Percentiles rank a stretch among this genome's conserved stretches.
Conservation (phyloP, 2,113 vertebrate genomes). For the Neolamprologus longior region DNA sequence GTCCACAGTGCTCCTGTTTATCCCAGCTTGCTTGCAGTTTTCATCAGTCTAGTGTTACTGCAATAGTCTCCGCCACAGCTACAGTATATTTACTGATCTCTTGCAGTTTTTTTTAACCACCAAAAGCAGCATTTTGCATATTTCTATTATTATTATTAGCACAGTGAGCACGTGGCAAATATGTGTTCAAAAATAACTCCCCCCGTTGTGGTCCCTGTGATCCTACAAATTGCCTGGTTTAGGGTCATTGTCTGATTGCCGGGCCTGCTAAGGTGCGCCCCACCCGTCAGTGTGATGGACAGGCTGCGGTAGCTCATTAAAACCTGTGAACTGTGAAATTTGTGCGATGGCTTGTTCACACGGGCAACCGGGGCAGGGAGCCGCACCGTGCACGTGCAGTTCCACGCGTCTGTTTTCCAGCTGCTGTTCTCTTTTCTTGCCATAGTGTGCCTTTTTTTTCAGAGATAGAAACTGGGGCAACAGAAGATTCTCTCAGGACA, state of each 20-base stretch:
- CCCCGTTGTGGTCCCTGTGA: background rate
- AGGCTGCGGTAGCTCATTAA: conserved; percentile 55
- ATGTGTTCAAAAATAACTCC: conserved; percentile 24
- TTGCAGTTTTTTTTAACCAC: background rate
- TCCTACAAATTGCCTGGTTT: background rate
- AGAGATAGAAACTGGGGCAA: conserved; percentile 52
- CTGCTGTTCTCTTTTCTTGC: conserved; percentile 41
- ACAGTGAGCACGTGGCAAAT: conserved; percentile 1
- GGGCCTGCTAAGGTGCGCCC: conserved; percentile 18
- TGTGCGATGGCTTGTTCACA: conserved; percentile 6
- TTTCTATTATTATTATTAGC: background rate
- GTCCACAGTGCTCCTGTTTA: conserved; percentile 2
- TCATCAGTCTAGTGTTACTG: background rate
- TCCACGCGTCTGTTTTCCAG: conserved; percentile 39
- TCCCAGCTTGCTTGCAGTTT: background rate
- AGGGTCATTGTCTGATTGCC: background rate
- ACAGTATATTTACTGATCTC: background rate
- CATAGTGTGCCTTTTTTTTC: conserved; percentile 6
- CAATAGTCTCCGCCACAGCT: background rate
- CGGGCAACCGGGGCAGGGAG: background rate
- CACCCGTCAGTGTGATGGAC: conserved; percentile 39
- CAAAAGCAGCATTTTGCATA: background rate
- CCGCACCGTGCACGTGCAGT: conserved; percentile 21
- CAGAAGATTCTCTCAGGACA: conserved; percentile 53
- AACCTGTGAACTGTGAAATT: conserved; percentile 62